phyloP scores from a whole-genome alignment of 2,888 invertebrate genomes.

The Mycalesis mineus region DNA sequence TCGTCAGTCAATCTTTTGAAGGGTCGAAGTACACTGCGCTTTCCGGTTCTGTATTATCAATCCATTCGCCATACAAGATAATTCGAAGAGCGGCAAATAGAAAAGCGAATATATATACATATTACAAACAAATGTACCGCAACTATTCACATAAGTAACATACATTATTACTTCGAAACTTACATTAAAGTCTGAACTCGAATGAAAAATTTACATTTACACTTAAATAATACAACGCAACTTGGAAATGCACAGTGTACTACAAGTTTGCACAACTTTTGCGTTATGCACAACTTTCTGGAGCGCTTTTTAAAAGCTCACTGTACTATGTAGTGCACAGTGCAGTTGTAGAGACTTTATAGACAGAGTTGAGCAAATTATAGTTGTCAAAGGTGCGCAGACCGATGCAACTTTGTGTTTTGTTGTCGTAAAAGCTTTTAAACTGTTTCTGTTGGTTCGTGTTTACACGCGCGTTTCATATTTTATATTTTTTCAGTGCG shows the following conservation, averaged over 20 bases:
- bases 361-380: constrained; percentile 10
- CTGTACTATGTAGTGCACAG: background rate
- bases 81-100: too few relatives aligned
- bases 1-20: too few relatives aligned
- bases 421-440: constrained; percentile 3
- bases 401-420: background rate
- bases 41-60: too few relatives aligned
- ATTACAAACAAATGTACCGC: too few relatives aligned
- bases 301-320: constrained; percentile 6
- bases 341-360: background rate
- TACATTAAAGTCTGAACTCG: background rate
- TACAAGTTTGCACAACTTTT: background rate
- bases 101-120: too few relatives aligned
- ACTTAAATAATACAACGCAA: background rate
- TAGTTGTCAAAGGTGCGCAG: constrained; percentile 13
- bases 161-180: background rate
- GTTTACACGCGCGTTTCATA: background rate
- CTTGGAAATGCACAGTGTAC: background rate
- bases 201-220: background rate
- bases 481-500: background rate
- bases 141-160: too few relatives aligned
- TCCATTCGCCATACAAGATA: too few relatives aligned
- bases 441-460: background rate
- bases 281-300: background rate
- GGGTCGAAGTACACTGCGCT: too few relatives aligned